A percentile compares a stretch with the other conserved stretches of the same genome.
These are phyloP conservation scores for Volucella inanis DNA, from an alignment of 2,888 invertebrate species.

Conservation along the genomic window DNA sequence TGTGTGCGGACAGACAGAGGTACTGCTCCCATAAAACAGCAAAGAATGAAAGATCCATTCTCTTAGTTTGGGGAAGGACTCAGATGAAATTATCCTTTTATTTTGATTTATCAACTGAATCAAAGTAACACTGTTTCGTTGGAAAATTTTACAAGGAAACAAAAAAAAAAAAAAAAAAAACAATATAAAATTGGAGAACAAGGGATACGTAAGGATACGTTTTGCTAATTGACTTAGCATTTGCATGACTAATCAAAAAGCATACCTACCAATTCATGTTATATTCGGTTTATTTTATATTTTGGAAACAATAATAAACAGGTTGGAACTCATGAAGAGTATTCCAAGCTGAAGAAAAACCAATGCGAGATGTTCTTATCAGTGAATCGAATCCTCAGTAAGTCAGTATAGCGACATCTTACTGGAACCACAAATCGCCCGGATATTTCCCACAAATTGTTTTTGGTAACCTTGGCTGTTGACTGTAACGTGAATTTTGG, in stretches of 20 bases:
- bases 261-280: no score
- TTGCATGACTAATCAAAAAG: neutral
- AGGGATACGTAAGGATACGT: neutral
- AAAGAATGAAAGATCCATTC: conserved; percentile 1
- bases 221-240: conserved; percentile 52
- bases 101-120: conserved; percentile 49
- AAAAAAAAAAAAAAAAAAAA: neutral
- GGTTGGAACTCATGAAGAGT: no score
- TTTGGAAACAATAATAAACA: no score
- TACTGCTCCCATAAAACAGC: conserved; percentile 7
- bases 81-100: conserved; percentile 52
- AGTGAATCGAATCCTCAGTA: no score
- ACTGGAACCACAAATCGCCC: no score
- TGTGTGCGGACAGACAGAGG: conserved; percentile 19
- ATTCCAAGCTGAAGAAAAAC: no score
- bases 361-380: no score
- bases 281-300: no score
- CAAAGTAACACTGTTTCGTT: conserved; percentile 13
- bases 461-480: no score
- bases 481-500: no score
- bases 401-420: no score
- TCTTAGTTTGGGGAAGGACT: neutral
- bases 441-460: no score
- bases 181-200: neutral
- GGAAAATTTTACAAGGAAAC: conserved; percentile 12